Percentiles rank a stretch among this genome's conserved stretches.
phyloP scores from a whole-genome alignment of 2,113 vertebrate species.

The Calonectris borealis region DNA sequence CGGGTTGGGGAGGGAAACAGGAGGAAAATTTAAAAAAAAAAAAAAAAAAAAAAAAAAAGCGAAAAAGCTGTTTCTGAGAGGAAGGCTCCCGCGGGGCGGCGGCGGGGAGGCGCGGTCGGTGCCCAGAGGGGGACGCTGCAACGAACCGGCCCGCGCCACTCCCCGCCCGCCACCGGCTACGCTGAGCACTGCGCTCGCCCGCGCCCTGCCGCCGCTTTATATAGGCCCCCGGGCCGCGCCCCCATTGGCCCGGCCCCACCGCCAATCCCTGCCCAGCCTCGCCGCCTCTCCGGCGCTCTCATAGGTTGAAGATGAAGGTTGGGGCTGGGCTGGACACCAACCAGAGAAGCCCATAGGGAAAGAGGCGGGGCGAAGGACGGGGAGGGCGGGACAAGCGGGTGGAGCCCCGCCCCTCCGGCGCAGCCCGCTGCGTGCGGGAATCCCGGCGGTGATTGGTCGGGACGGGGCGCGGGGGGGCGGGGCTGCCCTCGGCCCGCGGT shows the following conservation, averaged over 20 bases:
- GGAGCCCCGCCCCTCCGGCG: not conserved
- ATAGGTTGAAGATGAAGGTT: not conserved
- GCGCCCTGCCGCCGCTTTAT: not conserved
- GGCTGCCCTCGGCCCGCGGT: too few relatives aligned
- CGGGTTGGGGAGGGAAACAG: not conserved
- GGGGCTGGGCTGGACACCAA: not conserved
- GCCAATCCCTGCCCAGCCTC: not conserved
- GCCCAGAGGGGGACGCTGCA: not conserved
- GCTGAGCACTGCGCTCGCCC: not conserved
- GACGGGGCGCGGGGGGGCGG: not conserved
- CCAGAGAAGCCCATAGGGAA: not conserved
- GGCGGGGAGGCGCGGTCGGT: not conserved
- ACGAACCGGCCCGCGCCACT: not conserved
- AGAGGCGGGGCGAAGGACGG: rapidly evolving
- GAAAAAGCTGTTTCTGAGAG: not conserved
- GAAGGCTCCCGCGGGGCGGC: not conserved
- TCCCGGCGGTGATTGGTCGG: not conserved
- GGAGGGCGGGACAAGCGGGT: rapidly evolving
- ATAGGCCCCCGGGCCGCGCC: not conserved
- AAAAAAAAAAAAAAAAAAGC: too few relatives aligned
- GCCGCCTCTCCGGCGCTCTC: not conserved
- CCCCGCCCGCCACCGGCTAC: not conserved
- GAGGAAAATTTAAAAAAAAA: not conserved
- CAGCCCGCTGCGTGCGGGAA: slow-evolving; percentile 42
- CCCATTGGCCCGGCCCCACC: not conserved